Base-by-base conservation (phyloP, 1,140 invertebrate genomes). In the Drosophila lini region DNA sequence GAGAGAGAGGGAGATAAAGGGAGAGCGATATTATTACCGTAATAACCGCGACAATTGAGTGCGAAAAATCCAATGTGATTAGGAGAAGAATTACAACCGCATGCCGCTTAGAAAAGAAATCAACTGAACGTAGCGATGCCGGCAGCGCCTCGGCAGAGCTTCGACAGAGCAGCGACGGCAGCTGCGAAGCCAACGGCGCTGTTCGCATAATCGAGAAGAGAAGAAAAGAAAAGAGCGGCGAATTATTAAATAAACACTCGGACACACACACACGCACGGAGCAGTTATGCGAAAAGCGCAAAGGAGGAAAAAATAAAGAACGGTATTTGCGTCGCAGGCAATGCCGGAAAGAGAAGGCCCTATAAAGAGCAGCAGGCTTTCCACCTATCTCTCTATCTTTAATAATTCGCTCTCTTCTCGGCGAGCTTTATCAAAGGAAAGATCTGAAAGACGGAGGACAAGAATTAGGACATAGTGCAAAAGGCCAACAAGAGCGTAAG, bases 81-180 rank as follows among this genome's bases (percentile, higher is more conserved):
- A 89, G 80, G 83, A 85, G 77, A 77, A 88, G 77, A 88, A 88
- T 89, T 89, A 88, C 84, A 88, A 73, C 84, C 77, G 85, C 74
- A 75, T 88, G 84, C 84, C 84, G 90, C 88, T 91, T 90, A 85
- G 86, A 91, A 91, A 91, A 88, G 90, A 91, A 91, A 82, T 81
- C 70, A 90, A 91, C 86, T 70, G 76, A 78, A 55, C 34, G 22
- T 15, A 25, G 64, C 57, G 28, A 32, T 58, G 75, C 59, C 68
- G 42, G 57, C 61, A 53, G 65, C 58, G 68, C 68, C 32, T 40
- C 19, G 52, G 64, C 68, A 71, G 68, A 71, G 65, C 42, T n/a
- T 10, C 11, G 50, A 13, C 65, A 44, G 68, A 32, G 56, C 71
- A 53, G 88, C 78, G 34, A 69, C 70, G 71, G 81, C 70, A 65